Base-by-base conservation (phyloP, 2,113 vertebrate species). In the Cottus gobio region DNA sequence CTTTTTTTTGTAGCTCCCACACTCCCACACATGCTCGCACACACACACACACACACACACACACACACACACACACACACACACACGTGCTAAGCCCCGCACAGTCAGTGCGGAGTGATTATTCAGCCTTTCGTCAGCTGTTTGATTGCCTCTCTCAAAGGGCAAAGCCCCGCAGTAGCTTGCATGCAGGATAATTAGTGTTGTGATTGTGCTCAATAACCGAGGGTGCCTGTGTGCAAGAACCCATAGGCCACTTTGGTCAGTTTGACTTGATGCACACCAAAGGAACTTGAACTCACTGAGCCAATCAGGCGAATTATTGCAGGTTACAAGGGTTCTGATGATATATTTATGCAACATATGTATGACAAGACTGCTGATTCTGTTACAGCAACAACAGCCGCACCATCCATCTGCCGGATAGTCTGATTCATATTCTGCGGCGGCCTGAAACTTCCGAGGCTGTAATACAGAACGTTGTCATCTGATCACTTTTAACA, bases 121-220 rank as follows among this genome's bases (percentile, higher is more conserved):
- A 93, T 92, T 93, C 90, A 90, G 88, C 88, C 86, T 91, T 87
- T 92, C 84, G 86, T 91, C 91, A 91, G 89, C 88, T 94, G 89
- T 93, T 94, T 94, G 93, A 94, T 94, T 92, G 93, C 85, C 84
- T 81, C 87, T 93, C 89, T 92, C 91, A 91, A 94, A 95, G 93
- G 92, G 92, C 94, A 94, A 83, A 92, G 90, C 91, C 80, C 92
- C 80, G 89, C 91, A 91, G 88, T 86, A 63, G 85, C 77, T 83
- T 86, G 92, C 87, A 87, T 91, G 90, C 89, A 72, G 82, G 89
- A 92, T 93, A 92, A 93, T 93, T 93, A 92, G 88, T 89, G 83
- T 87, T 88, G 90, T 84, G 80, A 89, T 89, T 92, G 88, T 90
- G 82, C 77, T 91, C 89, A 89, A 86, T 91, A 92, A 92, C 91